Base-by-base conservation (phyloP, 1,140 invertebrate species). In the Tetramorium simillimum region DNA sequence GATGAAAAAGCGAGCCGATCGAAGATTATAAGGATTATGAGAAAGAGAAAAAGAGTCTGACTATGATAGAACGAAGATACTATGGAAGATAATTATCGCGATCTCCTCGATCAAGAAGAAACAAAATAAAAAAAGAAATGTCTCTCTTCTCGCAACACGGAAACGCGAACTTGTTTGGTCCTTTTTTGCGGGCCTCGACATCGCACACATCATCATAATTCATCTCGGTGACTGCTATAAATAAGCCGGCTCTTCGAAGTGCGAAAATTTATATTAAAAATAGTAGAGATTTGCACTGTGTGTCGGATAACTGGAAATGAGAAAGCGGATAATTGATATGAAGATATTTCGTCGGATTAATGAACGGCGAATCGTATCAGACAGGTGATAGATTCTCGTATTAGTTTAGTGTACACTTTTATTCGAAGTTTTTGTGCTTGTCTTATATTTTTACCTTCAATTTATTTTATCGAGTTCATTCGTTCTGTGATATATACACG, bases 251-350 rank as follows among this genome's bases (percentile, higher is more conserved):
- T 49, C 14, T 60, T 56, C 40, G 10, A 82, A 60, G 53, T 24
- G 53, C 9, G 40, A 49, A 73, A 84, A 84, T 84, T 84, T 75
- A 84, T 84, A 84, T 84, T 84, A 49, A 75, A 60, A 84, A 75
- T 75, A 28, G 28, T 28, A 33, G 18, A 73, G 80, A 82, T 82
- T 73, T 82, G 40, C 67, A 18, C 58, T 21, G 7, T 60, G 53
- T 60, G 53, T 37, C 69, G 28, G 56, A 84, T 75, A 84, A 73
- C 53, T 73, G 18, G 43, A 78, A 80, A 80, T 80, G 60, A 62
- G 33, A 69, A 67, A 53, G 46, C 33, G n/a, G 69, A 40, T 82
- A 82, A 82, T 60, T 84, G 40, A 84, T 75, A 75, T 28, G 56
- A 73, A 60, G 56, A 84, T 84, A 84, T 84, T 75, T 62, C 56